A percentile compares a stretch with the other conserved stretches of the same genome.
Conservation (phyloP, 2,888 invertebrate species). For the Folsomia manolachei region DNA sequence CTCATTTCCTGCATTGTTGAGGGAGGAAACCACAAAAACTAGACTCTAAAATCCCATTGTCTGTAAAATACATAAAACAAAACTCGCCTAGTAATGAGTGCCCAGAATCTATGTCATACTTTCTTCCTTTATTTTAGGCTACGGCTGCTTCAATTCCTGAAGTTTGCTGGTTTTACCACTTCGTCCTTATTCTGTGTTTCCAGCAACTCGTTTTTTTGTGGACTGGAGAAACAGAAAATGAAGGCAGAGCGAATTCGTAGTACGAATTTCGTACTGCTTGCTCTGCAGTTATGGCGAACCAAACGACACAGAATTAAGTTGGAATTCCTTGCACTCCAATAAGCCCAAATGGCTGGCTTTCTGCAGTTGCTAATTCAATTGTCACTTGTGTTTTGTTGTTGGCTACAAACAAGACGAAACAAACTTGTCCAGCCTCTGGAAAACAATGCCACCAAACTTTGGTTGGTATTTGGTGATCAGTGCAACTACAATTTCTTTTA, state of each 20-base stretch:
- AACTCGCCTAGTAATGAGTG: too few relatives aligned
- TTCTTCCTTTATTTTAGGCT: too few relatives aligned
- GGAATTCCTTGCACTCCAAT: background rate
- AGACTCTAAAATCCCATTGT: background rate
- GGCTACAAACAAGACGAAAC: too few relatives aligned
- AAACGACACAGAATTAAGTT: background rate
- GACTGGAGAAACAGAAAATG: background rate
- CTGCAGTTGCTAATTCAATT: background rate
- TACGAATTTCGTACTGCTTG: too few relatives aligned
- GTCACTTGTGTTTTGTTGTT: background rate
- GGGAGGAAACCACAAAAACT: background rate
- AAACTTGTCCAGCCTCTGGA: background rate
- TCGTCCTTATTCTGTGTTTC: too few relatives aligned
- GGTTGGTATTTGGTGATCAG: too few relatives aligned
- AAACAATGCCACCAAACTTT: background rate
- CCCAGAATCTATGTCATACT: too few relatives aligned
- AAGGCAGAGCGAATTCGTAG: background rate
- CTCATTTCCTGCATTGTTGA: background rate
- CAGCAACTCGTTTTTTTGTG: too few relatives aligned
- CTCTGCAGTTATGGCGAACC: too few relatives aligned
- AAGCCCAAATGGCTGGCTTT: background rate
- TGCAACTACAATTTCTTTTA: too few relatives aligned
- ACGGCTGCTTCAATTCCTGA: background rate
- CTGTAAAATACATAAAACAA: background rate
- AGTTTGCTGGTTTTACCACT: background rate